Base-by-base conservation (phyloP, 2,888 invertebrate species). In the Macrophya annulata region DNA sequence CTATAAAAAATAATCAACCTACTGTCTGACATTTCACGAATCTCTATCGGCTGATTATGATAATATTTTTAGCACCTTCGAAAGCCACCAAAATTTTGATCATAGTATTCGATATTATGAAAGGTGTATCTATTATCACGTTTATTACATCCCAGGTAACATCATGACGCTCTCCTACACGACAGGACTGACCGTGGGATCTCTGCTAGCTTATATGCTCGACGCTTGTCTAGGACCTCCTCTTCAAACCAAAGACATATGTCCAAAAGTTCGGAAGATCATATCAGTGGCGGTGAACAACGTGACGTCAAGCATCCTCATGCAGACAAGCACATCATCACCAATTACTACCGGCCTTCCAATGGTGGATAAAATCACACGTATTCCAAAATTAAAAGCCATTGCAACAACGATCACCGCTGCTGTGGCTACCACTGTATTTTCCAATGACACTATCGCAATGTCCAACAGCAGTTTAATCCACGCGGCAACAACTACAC, bases 131-230 rank as follows among this genome's bases (percentile, higher is more conserved):
- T 31, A 2, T 79, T 6, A 40, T n/a, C 12, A 21, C 9, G n/a
- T 21, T 40, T 62, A 48, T 84, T 77, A 79, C 76, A 83, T 93
- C 93, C 65, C 94, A 97, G 97, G 97, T 77, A 98, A 98, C 92
- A 97, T 98, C 93, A 98, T 98, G 98, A 98, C 98, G 0, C 93
- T 98, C 2, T 97, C 98, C 0, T 98, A 98, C 94, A 98, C 97
- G 93, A 96, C 98, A 62, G 98, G 98, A 0, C 94, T 98, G 81
- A 96, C 98, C 0, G 95, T 96, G 0, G 98, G 98, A 1, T 97
- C 98, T 0, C 93, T 97, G 25, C 96, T 98, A 84, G 98, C 98
- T 0, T 98, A 98, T 91, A 94, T 97, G 31, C 94, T 98, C 87
- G 95, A 97, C 89, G 92, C 89, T 5, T 89, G 91, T 88, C 86